A percentile compares a stretch with the other conserved stretches of the same genome.
Conservation (phyloP, 2,113 vertebrate genomes). For the Ornithorhynchus anatinus region DNA sequence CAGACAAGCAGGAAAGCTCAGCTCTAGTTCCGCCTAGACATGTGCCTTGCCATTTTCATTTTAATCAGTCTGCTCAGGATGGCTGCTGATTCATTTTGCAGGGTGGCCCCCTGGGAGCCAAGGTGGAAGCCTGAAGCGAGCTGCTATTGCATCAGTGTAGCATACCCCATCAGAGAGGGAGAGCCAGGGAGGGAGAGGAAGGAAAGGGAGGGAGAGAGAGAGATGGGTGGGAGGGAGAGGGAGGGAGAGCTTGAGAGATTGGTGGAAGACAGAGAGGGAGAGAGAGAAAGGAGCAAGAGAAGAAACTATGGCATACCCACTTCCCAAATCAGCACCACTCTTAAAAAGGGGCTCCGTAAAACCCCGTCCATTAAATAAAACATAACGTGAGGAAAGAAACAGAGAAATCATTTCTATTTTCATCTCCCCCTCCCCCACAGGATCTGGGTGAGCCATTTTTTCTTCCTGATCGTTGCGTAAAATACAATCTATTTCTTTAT, state of each 20-base stretch:
- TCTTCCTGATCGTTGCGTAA: constrained; percentile 27
- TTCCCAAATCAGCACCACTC: constrained; percentile 45
- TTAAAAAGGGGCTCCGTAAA: constrained; percentile 11
- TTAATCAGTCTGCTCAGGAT: constrained; percentile 84
- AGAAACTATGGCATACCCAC: constrained; percentile 7
- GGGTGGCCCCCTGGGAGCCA: constrained; percentile 79
- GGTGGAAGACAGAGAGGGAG: background rate
- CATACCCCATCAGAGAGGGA: constrained; percentile 62
- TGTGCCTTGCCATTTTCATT: constrained; percentile 85
- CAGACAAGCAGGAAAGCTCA: constrained; percentile 82
- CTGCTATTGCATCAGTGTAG: constrained; percentile 70
- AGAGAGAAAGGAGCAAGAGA: no score
- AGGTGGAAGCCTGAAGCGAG: constrained; percentile 77
- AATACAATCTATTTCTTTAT: constrained; percentile 54
- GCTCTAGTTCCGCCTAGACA: constrained; percentile 81
- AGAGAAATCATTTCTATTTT: constrained; percentile 5
- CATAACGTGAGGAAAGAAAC: constrained; percentile 8
- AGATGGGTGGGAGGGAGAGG: constrained; percentile 18
- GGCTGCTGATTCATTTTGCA: constrained; percentile 87
- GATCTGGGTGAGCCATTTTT: background rate
- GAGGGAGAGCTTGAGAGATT: no score
- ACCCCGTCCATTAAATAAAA: constrained; percentile 22
- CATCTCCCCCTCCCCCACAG: constrained; percentile 9
- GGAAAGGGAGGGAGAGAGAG: constrained; percentile 34
- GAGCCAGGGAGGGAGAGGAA: background rate